These are phyloP conservation scores for Adelosebastes latens DNA, from an alignment of 2,797 vertebrate genomes.

Conservation along the genomic window DNA sequence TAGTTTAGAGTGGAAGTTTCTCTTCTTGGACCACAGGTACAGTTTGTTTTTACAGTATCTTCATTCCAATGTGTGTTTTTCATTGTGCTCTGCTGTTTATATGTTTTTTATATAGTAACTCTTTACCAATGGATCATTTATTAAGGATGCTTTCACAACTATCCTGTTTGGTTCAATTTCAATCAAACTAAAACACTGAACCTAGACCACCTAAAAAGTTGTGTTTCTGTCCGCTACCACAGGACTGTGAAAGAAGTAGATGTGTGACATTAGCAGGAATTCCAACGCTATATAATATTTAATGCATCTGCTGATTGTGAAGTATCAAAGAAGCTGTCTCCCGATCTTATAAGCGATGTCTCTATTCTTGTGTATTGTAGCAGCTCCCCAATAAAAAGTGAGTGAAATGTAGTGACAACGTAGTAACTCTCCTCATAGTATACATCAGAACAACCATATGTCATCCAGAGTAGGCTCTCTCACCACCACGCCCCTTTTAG, in stretches of 20 bases:
- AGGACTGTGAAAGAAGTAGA: background rate
- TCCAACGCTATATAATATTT: background rate
- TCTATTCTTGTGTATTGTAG: background rate
- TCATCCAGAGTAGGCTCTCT: too few species aligned
- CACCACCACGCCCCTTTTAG: too few species aligned
- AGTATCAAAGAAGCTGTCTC: background rate
- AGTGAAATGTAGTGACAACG: too few species aligned
- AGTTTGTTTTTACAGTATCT: background rate
- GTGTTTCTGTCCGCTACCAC: background rate
- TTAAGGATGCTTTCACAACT: background rate
- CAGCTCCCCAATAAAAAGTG: background rate
- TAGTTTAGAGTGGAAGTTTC: slow-evolving; percentile 99
- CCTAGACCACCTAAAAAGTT: background rate
- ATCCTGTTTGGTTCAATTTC: background rate
- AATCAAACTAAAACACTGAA: background rate
- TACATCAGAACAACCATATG: too few species aligned
- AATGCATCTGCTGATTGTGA: background rate
- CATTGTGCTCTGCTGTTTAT: background rate
- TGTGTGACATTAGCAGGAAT: background rate
- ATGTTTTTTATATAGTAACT: background rate
- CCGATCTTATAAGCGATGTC: background rate
- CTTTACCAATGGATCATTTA: background rate
- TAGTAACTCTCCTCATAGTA: background rate
- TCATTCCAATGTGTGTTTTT: background rate
- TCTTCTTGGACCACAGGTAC: slow-evolving; percentile 98